Percentiles rank a stretch among this genome's conserved stretches.
phyloP scores from a whole-genome alignment of 2,113 vertebrate genomes.

The Anhinga rufa region DNA sequence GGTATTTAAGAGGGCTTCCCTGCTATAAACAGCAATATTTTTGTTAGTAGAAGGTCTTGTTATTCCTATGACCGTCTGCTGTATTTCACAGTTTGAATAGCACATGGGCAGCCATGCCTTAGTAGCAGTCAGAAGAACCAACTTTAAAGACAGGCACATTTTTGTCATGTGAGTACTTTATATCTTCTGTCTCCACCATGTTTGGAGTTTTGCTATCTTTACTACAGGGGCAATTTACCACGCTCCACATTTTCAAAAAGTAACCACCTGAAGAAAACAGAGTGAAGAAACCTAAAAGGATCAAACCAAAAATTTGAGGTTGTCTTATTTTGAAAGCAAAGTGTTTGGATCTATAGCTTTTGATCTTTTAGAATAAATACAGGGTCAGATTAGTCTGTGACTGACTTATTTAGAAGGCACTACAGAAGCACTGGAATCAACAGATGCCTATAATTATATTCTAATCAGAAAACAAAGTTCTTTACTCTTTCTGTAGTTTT shows the following conservation, averaged over 20 bases:
- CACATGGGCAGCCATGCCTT: background rate
- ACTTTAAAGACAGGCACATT: background rate
- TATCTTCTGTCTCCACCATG: background rate
- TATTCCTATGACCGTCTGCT: background rate
- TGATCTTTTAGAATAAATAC: background rate
- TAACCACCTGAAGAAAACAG: background rate
- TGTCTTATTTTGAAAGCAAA: background rate
- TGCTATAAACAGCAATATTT: background rate
- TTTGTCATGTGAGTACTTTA: background rate
- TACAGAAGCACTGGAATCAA: background rate
- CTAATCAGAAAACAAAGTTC: background rate
- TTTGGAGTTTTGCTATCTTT: background rate
- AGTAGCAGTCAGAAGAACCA: background rate
- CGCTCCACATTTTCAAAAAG: background rate
- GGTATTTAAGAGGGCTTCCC: constrained; percentile 20
- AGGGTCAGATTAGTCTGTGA: background rate
- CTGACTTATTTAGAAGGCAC: background rate
- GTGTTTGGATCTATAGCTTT: background rate
- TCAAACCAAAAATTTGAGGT: background rate
- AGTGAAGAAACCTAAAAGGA: background rate
- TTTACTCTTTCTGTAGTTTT: background rate
- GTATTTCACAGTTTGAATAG: background rate
- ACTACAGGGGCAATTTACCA: background rate
- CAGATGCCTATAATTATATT: background rate
- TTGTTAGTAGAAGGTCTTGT: background rate